phyloP scores from a whole-genome alignment of 2,797 vertebrate genomes.

The Acipenser ruthenus region DNA sequence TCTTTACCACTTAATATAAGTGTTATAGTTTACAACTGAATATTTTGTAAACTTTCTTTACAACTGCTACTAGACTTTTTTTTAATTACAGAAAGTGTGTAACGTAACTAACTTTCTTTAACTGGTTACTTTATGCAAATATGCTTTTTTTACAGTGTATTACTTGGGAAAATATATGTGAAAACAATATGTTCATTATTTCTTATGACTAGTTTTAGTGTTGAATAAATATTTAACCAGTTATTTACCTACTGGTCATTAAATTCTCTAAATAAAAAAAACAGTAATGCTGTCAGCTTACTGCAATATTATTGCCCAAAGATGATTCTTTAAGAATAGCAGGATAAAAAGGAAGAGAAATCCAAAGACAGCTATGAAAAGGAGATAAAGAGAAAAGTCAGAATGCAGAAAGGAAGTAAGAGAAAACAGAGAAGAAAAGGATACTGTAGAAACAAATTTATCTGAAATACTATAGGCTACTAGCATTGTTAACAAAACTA shows the following conservation, averaged over 20 bases:
- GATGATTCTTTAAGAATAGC: conserved; percentile 45
- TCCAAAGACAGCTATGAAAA: conserved; percentile 60
- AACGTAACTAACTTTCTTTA: background rate
- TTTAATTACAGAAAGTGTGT: background rate
- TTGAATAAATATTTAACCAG: too few relatives aligned
- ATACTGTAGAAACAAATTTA: conserved; percentile 3
- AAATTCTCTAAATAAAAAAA: background rate
- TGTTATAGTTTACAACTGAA: too few relatives aligned
- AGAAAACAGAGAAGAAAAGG: conserved; percentile 31
- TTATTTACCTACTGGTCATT: too few relatives aligned
- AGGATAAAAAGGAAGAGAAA: conserved; percentile 56
- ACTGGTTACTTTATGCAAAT: too few relatives aligned
- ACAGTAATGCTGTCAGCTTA: conserved; percentile 18
- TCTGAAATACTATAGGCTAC: too few relatives aligned
- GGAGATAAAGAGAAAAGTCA: conserved; percentile 45
- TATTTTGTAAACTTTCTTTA: too few relatives aligned
- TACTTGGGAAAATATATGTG: too few relatives aligned
- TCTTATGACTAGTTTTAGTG: too few relatives aligned
- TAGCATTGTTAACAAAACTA: too few relatives aligned
- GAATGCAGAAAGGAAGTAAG: conserved; percentile 24
- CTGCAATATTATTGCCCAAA: conserved; percentile 51
- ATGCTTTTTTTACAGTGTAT: too few relatives aligned
- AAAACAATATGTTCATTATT: too few relatives aligned
- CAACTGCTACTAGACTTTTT: background rate
- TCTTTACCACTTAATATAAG: too few relatives aligned